Percentiles rank a stretch among this genome's conserved stretches.
Conservation (phyloP, 2,888 invertebrate genomes). For the Thymelicus sylvestris region DNA sequence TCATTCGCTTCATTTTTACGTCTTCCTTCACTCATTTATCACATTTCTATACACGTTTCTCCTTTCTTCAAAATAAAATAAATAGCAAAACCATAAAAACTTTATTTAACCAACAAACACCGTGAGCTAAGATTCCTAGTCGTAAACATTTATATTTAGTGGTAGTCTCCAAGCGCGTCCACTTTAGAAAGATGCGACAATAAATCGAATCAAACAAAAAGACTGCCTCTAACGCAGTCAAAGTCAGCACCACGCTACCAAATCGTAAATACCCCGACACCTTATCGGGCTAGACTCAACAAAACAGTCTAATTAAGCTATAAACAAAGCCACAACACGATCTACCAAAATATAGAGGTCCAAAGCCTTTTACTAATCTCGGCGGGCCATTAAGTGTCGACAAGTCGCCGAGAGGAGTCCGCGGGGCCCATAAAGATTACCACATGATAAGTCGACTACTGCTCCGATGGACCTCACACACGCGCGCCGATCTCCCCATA, state of each 20-base stretch:
- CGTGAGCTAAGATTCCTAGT: conserved; percentile 40
- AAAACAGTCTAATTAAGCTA: conserved; percentile 84
- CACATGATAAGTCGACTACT: conserved; percentile 80
- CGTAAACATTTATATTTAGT: conserved; percentile 35
- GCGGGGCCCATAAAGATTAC: conserved; percentile 81
- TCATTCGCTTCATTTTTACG: too few relatives aligned
- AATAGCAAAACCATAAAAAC: conserved; percentile 22
- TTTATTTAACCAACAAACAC: conserved; percentile 38
- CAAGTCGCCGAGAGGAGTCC: conserved; percentile 78
- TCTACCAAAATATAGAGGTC: conserved; percentile 71
- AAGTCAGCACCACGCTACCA: conserved; percentile 60
- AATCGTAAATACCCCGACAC: conserved; percentile 83
- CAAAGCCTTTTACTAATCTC: conserved; percentile 69
- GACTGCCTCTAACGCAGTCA: conserved; percentile 57
- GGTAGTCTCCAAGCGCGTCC: conserved; percentile 16
- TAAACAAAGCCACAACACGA: conserved; percentile 83
- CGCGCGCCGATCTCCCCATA: conserved; percentile 70
- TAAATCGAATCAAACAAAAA: conserved; percentile 69
- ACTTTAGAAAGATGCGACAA: conserved; percentile 43
- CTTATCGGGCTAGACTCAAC: conserved; percentile 79
- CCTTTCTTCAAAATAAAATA: background rate
- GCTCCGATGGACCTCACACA: conserved; percentile 80
- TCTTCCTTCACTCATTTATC: background rate
- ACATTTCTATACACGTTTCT: background rate
- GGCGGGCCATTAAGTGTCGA: conserved; percentile 79